Percentiles rank a stretch among this genome's conserved stretches.
Evolutionary conservation across 92 coral and sea anemone species (phyloP).

Genomic region (Meandrina meandrites): DNA sequence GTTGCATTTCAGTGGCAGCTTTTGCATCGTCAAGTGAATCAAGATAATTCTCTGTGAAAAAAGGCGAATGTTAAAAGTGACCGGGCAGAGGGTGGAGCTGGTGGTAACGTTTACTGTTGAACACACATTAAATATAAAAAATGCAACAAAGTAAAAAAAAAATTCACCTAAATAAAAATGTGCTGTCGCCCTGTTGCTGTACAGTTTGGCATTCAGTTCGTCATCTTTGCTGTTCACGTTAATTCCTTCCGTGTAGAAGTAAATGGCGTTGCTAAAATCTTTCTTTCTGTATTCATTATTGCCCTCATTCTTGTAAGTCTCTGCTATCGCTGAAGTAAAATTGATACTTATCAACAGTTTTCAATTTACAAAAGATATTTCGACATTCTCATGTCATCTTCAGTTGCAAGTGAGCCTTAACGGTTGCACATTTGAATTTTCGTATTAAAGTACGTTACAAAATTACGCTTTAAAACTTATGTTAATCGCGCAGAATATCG

Average conservation of each 20-base stretch:
- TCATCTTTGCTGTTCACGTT: neutral
- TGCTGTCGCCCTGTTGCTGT: neutral
- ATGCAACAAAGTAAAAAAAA: neutral
- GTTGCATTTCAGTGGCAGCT: neutral
- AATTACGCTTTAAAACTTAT: no score
- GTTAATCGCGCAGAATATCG: no score
- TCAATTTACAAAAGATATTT: no score
- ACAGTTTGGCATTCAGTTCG: neutral
- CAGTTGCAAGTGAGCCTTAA: no score
- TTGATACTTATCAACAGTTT: neutral
- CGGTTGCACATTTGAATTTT: no score
- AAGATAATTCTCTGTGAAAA: neutral
- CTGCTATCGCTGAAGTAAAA: neutral
- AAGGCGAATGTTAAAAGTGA: neutral
- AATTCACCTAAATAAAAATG: neutral
- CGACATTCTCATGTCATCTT: no score
- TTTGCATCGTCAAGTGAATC: neutral
- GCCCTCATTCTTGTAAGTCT: neutral
- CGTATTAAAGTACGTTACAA: no score
- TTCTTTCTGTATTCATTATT: conserved; percentile 2
- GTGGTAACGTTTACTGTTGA: no score
- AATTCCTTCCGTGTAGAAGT: neutral
- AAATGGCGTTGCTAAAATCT: neutral
- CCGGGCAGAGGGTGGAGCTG: no score
- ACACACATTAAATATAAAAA: no score